Evolutionary conservation across 1,140 invertebrate species (phyloP).

Genomic region (Trichomalopsis sarcophagae): DNA sequence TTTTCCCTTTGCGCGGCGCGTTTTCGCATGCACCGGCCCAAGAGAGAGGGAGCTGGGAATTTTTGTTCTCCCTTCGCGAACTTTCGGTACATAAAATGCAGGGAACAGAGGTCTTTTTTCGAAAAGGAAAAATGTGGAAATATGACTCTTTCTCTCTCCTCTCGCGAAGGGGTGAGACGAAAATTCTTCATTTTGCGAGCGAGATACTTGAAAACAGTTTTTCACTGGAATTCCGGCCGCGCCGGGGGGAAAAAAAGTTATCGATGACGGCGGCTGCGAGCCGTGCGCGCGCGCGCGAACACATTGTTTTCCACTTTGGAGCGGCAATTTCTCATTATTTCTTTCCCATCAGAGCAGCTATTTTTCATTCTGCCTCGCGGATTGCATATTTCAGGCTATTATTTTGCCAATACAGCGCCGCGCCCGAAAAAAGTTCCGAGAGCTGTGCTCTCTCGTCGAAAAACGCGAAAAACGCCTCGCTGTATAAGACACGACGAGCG

Average conservation of each 20-base stretch:
- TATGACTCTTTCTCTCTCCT: not conserved
- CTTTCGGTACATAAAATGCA: too few species aligned
- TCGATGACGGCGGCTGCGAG: not conserved
- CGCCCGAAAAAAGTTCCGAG: not conserved
- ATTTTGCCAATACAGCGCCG: not conserved
- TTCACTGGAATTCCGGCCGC: not conserved
- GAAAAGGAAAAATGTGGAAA: not conserved
- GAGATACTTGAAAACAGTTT: constrained; percentile 1
- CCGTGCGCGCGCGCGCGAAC: not conserved
- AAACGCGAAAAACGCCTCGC: not conserved
- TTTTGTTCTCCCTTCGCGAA: not conserved
- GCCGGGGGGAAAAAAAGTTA: not conserved
- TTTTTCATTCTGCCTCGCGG: not conserved
- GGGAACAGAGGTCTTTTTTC: not conserved
- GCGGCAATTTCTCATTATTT: constrained; percentile 4
- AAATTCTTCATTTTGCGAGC: not conserved
- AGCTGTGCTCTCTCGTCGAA: too few species aligned
- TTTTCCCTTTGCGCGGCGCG: not conserved
- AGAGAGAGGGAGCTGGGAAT: not conserved
- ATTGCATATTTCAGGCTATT: constrained; percentile 1
- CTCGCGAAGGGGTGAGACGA: not conserved
- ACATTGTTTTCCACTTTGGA: not conserved
- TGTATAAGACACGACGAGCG: not conserved
- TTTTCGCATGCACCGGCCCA: not conserved
- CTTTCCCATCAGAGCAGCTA: not conserved